Evolutionary conservation across 2,888 invertebrate genomes (phyloP), one percentile per base, ranked within the genome.

Genomic region (Apotomis turbidana): DNA sequence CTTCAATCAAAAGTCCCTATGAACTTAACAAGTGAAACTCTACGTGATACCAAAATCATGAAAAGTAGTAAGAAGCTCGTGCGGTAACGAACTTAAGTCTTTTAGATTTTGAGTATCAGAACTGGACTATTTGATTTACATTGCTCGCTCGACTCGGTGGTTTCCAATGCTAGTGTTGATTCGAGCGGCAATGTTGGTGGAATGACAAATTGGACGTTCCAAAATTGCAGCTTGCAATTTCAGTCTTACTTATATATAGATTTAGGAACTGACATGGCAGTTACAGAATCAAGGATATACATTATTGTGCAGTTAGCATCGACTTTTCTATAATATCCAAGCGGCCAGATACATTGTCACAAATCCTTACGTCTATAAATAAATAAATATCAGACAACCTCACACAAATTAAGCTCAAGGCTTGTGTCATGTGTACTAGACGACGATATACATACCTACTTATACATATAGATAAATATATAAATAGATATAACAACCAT

Each of bases 141-240:
- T 55, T 60, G 66, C 59, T 54, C 46, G 54, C 52, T 54, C 60
- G 60, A 13, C 10, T 55, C 27, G 15, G 49, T 46, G 64, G 38
- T 60, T 13, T 36, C 54, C 44, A 60, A 66, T 66, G 46, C 64
- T 1, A 10, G 60, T 60, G 70, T 71, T 71, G 60, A 71, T 71
- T 66, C 60, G 38, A 27, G 54, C 66, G 64, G 60, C 66, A 71
- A 36, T 71, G 54, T 57, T 36, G 66, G 46, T 49, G 10, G 55
- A 66, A 71, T 66, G 66, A 66, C 60, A 71, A 71, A 66, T 60
- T 70, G 64, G 36, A 70, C 13, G 44, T 27, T 10, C 6, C 58
- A 15, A 70, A 15, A 70, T 63, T 70, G 58, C 63, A 36, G 63
- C 58, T 58, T 13, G n/a, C 10, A 63, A 64, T 59, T 70, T 12